These are phyloP conservation scores for Erebia epiphron DNA, from an alignment of 2,888 invertebrate species.

Conservation along the genomic window DNA sequence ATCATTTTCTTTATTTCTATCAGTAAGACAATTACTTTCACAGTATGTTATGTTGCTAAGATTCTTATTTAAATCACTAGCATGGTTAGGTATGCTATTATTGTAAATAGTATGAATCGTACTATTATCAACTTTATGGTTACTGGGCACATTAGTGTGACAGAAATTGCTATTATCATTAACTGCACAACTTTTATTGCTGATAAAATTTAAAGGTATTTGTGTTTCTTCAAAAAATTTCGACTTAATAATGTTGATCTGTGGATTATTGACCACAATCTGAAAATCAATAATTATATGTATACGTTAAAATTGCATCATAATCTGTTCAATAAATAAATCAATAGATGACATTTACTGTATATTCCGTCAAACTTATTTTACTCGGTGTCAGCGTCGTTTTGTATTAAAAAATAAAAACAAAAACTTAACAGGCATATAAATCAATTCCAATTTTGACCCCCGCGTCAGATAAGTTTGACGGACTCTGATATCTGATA, in stretches of 20 bases:
- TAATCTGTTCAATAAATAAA: no score
- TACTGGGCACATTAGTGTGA: neutral
- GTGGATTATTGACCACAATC: neutral
- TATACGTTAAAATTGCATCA: no score
- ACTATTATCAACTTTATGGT: neutral
- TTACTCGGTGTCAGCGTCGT: no score
- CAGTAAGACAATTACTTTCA: neutral
- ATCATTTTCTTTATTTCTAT: neutral
- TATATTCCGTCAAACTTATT: no score
- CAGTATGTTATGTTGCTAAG: neutral
- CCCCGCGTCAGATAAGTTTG: no score
- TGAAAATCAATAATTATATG: neutral
- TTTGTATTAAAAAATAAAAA: no score
- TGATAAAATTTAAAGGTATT: neutral
- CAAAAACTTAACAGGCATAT: no score
- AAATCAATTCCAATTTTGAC: no score
- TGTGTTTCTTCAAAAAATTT: constrained; percentile 33
- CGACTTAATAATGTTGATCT: constrained; percentile 25
- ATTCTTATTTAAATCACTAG: neutral
- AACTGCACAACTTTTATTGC: neutral
- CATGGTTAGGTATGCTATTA: neutral
- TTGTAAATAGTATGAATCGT: neutral
- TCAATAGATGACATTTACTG: no score
- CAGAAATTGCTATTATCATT: neutral
- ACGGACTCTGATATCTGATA: no score